Evolutionary conservation across 2,797 vertebrate genomes (phyloP).

Genomic region (Sebastes wilsoni): DNA sequence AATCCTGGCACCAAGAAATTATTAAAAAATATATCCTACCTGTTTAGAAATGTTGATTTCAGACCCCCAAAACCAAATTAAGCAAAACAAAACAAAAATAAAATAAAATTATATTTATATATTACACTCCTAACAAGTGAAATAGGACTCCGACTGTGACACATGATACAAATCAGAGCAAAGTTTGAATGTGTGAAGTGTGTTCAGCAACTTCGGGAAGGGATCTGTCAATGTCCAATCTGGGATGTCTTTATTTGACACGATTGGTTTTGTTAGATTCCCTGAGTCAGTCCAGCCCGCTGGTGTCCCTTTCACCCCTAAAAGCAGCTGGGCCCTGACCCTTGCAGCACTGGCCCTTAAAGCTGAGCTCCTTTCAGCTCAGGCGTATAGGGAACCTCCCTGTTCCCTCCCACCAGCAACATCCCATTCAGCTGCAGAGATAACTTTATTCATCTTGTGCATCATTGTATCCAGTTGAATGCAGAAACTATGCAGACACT

Average conservation of each 20-base stretch:
- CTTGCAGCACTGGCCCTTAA: constrained; percentile 89
- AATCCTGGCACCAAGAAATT: constrained; percentile 45
- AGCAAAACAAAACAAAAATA: constrained; percentile 29
- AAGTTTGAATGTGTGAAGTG: constrained; percentile 76
- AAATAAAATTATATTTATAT: constrained; percentile 31
- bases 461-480: constrained; percentile 99
- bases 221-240: constrained; percentile 79
- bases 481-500: constrained; percentile 88
- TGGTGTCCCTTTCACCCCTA: constrained; percentile 93
- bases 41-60: constrained; percentile 80
- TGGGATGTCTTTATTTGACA: constrained; percentile 87
- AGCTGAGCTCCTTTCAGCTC: constrained; percentile 92
- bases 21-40: constrained; percentile 80
- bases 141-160: constrained; percentile 67
- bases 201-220: constrained; percentile 81
- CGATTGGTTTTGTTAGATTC: constrained; percentile 86
- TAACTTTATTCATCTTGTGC: constrained; percentile 99
- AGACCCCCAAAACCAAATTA: constrained; percentile 41
- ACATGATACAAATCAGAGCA: constrained; percentile 77
- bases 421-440: constrained; percentile 95
- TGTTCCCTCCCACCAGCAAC: constrained; percentile 94
- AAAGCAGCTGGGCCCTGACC: constrained; percentile 98
- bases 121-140: constrained; percentile 55
- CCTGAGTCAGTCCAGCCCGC: constrained; percentile 91
- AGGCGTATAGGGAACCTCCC: constrained; percentile 85